phyloP scores from a whole-genome alignment of 2,113 vertebrate genomes.

The Apodemus speciosus region DNA sequence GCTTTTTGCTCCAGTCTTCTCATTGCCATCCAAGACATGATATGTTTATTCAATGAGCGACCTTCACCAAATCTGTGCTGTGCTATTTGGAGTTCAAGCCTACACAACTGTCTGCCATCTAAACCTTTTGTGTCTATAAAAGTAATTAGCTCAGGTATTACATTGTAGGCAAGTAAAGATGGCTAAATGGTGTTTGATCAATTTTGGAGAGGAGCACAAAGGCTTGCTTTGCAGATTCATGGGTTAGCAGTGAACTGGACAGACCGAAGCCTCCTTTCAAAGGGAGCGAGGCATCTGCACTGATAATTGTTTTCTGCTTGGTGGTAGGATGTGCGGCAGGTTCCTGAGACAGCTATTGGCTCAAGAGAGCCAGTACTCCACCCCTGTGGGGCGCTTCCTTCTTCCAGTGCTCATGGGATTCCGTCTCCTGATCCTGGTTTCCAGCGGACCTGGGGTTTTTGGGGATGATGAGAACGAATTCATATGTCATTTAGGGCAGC shows the following conservation, averaged over 20 bases:
- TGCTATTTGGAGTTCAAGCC: not conserved
- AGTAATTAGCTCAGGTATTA: not conserved
- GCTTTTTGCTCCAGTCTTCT: not conserved
- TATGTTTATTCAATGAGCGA: not conserved
- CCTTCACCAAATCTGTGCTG: not conserved
- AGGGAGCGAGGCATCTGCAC: not conserved
- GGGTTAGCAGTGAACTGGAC: not conserved
- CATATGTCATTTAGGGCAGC: slow-evolving; percentile 67
- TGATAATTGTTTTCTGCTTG: not conserved
- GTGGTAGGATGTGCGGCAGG: slow-evolving; percentile 59
- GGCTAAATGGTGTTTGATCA: not conserved
- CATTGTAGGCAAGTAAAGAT: not conserved
- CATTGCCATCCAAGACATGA: not conserved
- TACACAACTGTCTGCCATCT: not conserved
- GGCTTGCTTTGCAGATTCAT: not conserved
- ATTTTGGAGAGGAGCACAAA: not conserved
- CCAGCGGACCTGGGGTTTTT: slow-evolving; percentile 53
- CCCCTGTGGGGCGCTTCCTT: slow-evolving; percentile 58
- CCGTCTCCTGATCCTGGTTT: slow-evolving; percentile 65
- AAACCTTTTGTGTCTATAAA: not conserved
- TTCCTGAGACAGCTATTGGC: slow-evolving; percentile 62
- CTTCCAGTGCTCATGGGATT: slow-evolving; percentile 66
- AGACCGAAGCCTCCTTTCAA: not conserved
- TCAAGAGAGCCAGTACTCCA: slow-evolving; percentile 57
- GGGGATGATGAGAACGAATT: slow-evolving; percentile 67